Evolutionary conservation across 2,113 vertebrate genomes (phyloP), one percentile per base, ranked within the genome.

Genomic region (Pionites leucogaster): DNA sequence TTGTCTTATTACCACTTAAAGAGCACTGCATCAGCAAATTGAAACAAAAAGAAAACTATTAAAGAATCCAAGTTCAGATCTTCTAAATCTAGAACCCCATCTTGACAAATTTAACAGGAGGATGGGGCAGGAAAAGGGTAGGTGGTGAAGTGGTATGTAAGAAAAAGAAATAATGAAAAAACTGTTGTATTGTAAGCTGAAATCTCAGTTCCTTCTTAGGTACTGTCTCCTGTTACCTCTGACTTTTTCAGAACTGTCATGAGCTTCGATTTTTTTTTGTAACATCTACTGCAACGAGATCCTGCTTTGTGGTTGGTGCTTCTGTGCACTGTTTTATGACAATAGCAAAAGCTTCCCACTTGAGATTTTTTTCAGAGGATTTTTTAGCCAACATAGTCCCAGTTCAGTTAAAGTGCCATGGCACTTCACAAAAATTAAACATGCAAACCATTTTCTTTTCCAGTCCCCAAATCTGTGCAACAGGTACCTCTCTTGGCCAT

Each of bases 91-190:
- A 79, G 46, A 76, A 71, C 13, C 20, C 24, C 4, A 0, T 57
- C 47, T 68, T 78, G 29, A 57, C 13, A 63, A 91, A 79, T 24
- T 5, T 41, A 67, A 37, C 9, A 72, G 23, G 20, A 69, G 8
- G 17, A 53, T 41, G 9, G 19, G 22, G 4, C n/a, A 90, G 41
- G 11, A 79, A 76, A 65, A 55, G 4, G 7, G 63, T 29, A 27
- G 9, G 3, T 81, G 13, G 23, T 75, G 37, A 69, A 83, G 19
- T 5, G 82, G 5, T 60, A 41, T 14, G 3, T 23, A 13, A 90
- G 22, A 44, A 90, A 79, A 67, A 71, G 50, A 79, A 82, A 78
- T 41, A 62, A 74, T 39, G 20, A 42, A 39, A 90, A 90, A 90
- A 68, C 37, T 35, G 5, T 79, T 81, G 39, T 8, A 52, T 11